Percentiles rank a stretch among this genome's conserved stretches.
phyloP scores from a whole-genome alignment of 2,888 invertebrate species.

The Slavum lentiscoides region DNA sequence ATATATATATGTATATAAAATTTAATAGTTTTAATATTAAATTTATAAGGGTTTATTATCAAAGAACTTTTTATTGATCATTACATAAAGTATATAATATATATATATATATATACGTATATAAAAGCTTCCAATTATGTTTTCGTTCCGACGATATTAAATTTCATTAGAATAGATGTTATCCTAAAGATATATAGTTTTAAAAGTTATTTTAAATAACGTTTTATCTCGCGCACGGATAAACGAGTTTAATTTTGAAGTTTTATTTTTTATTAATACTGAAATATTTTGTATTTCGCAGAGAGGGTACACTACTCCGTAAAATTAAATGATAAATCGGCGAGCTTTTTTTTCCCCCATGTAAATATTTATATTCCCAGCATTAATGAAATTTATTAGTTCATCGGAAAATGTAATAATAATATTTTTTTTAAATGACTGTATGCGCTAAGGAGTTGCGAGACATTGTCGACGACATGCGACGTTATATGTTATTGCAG shows the following conservation, averaged over 20 bases:
- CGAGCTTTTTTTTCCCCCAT: constrained; percentile 11
- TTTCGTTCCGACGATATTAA: neutral
- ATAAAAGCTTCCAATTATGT: constrained; percentile 14
- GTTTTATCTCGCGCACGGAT: constrained; percentile 1
- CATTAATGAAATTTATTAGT: constrained; percentile 2
- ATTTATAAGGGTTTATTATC: neutral
- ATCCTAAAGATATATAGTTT: neutral
- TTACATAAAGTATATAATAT: neutral
- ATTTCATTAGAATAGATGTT: constrained; percentile 13
- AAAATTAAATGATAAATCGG: constrained; percentile 10
- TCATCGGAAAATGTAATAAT: too few relatives aligned
- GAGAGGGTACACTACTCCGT: neutral
- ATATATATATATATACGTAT: too few relatives aligned
- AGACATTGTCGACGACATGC: too few relatives aligned
- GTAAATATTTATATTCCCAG: constrained; percentile 4
- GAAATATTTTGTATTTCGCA: constrained; percentile 16
- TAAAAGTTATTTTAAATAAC: constrained; percentile 25
- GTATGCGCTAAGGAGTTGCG: too few relatives aligned
- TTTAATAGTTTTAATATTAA: neutral
- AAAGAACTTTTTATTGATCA: neutral
- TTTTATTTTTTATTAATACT: constrained; percentile 27
- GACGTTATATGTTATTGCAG: too few relatives aligned
- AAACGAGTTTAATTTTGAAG: constrained; percentile 20
- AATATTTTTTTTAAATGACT: too few relatives aligned
- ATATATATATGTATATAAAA: too few relatives aligned